phyloP scores from a whole-genome alignment of 2,113 vertebrate genomes.

The Saimiri boliviensis region DNA sequence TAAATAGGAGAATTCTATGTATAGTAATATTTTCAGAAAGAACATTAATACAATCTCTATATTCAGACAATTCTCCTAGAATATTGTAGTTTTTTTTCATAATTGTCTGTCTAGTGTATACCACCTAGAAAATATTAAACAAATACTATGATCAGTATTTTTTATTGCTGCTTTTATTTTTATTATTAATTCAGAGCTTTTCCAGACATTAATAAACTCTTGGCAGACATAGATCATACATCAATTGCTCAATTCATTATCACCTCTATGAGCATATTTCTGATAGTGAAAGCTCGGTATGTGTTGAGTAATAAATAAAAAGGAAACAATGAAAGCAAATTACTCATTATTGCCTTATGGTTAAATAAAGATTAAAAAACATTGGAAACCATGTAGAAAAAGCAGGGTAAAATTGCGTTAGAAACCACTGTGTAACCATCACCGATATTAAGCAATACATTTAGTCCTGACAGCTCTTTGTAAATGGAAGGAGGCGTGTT shows the following conservation, averaged over 20 bases:
- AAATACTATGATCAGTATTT: neutral
- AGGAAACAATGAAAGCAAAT: neutral
- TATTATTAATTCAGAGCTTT: neutral
- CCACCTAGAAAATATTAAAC: neutral
- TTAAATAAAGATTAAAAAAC: neutral
- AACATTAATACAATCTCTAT: too few species aligned
- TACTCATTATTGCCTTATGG: neutral
- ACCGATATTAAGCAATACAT: neutral
- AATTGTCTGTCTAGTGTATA: too few species aligned
- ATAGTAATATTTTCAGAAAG: neutral
- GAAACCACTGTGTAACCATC: neutral
- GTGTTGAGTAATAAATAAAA: neutral
- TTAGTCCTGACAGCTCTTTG: neutral
- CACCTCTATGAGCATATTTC: rapidly evolving
- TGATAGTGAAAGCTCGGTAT: neutral
- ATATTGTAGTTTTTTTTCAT: neutral
- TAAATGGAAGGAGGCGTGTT: neutral
- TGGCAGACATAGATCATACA: neutral
- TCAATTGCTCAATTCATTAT: neutral
- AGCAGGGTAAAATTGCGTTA: neutral
- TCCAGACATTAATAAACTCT: neutral
- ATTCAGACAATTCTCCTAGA: neutral
- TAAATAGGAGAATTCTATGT: neutral
- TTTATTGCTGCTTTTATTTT: neutral
- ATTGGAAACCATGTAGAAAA: neutral